Conservation (phyloP, 2,797 vertebrate genomes). For the Epinephelus coioides region DNA sequence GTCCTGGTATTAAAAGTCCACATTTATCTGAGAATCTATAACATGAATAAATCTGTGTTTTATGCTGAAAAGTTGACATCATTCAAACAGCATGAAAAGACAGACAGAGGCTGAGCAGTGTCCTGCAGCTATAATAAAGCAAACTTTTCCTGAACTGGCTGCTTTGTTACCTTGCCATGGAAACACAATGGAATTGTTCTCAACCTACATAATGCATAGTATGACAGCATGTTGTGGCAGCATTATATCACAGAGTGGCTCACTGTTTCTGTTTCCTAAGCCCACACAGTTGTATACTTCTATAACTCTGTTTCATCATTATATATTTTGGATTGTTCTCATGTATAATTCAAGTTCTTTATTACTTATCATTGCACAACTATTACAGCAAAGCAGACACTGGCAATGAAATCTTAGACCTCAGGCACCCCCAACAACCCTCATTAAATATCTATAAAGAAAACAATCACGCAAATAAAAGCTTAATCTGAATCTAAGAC, state of each 20-base stretch:
- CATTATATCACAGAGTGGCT: slow-evolving; percentile 11
- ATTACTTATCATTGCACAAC: too few relatives aligned
- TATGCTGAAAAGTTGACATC: background rate
- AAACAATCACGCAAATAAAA: too few relatives aligned
- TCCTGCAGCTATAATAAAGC: slow-evolving; percentile 54
- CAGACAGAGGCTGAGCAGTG: slow-evolving; percentile 26
- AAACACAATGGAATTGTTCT: slow-evolving; percentile 70
- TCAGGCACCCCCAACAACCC: too few relatives aligned
- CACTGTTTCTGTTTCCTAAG: background rate
- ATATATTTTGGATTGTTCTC: background rate
- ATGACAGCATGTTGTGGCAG: slow-evolving; percentile 40
- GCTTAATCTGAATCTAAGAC: too few relatives aligned
- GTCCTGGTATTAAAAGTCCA: background rate
- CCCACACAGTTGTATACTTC: background rate
- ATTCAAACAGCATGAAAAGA: slow-evolving; percentile 41
- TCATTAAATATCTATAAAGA: too few relatives aligned
- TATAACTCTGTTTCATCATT: background rate
- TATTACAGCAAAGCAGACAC: too few relatives aligned
- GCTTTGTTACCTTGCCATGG: slow-evolving; percentile 67
- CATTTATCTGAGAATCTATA: background rate
- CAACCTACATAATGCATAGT: slow-evolving; percentile 48
- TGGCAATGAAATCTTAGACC: too few relatives aligned
- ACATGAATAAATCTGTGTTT: background rate
- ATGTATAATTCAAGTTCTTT: background rate
- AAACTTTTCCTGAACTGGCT: slow-evolving; percentile 76